Base-by-base conservation (phyloP, 2,888 invertebrate genomes). In the Napeogenes inachia region DNA sequence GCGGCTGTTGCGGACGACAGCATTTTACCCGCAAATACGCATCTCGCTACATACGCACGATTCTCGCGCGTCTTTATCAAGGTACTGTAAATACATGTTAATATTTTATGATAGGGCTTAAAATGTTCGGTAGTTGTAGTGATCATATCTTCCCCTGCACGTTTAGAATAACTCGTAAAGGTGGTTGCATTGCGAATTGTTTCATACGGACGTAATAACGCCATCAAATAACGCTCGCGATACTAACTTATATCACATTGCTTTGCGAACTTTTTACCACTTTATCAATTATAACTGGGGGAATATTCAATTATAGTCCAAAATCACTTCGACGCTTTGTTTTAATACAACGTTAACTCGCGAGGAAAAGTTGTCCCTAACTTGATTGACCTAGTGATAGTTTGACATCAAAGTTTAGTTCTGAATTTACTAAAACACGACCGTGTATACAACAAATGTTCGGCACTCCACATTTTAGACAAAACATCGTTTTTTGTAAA, bases 1-100 rank as follows among this genome's bases (percentile, higher is more conserved):
- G 63, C 69, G 68, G 58, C 42, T 35, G 64, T 57, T 57, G 73
- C 74, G 82, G 77, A 78, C 79, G 80, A 77, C 75, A 70, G 67
- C 71, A 68, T 74, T 73, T 66, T 30, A 42, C 12, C n/a, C 45
- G 32, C 46, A 59, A 53, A 57, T 47, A 63, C 62, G 61, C 65
- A 63, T 62, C 61, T 62, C 63, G 63, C 66, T 65, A 63, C 57
- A 59, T 47, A 67, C 68, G 68, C 68, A 70, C 69, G 70, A 68
- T 69, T 64, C 68, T 67, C 70, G 71, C 73, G 72, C 67, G 61
- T 47, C 58, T 61, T 64, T 63, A 66, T 59, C 62, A 73, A 74
- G 74, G 74, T 74, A 74, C 68, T 64, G 72, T 72, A 67, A 63
- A 63, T 60, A 61, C 61, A 56, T 61, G 50, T 63, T 21, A 42